Evolutionary conservation across 2,888 invertebrate genomes (phyloP), one percentile per base, ranked within the genome.

Genomic region (Melipona beecheii): DNA sequence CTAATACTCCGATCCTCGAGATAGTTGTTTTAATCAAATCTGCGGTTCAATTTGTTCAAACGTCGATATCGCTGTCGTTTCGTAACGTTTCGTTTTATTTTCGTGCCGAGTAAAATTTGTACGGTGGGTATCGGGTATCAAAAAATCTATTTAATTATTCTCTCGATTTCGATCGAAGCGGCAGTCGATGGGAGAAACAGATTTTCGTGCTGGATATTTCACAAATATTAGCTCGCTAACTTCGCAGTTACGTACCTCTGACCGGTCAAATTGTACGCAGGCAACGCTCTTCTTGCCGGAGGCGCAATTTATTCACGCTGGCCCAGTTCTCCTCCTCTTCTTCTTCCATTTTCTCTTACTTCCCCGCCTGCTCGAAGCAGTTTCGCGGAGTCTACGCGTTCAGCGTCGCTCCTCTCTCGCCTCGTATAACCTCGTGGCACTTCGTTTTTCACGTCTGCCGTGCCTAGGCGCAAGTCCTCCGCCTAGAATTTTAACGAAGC

Each of bases 241-340:
- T 56, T 43, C 43, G 27, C 49, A 56, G 49, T 58, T 64, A n/a
- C n/a, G 31, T 31, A 31, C 31, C 52, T 71, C 58, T 72, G 60
- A 24, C 75, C 71, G 56, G 75, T 81, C 60, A 49, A 73, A 54
- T 24, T 13, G 72, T 60, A 69, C 36, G 21, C 36, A 52, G 72
- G 52, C 58, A 74, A 65, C 52, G 58, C 15, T 81, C 62, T 58
- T 77, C 71, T 75, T 43, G 49, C 62, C 17, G 64, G 62, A 58
- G 36, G 75, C 62, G 64, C 68, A 84, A 84, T 84, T 82, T 83
- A 84, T 84, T 82, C 75, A 78, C 74, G 72, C 75, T 82, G 82
- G 77, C 77, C 78, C 73, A 75, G 75, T 76, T 76, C 64, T 81
- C 56, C 56, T 60, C 64, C 81, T 83, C 74, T 82, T 81, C 74